Percentiles rank a stretch among this genome's conserved stretches.
These are phyloP conservation scores for Conus ventricosus DNA, from an alignment of 1,140 invertebrate species.

Conservation along the genomic window DNA sequence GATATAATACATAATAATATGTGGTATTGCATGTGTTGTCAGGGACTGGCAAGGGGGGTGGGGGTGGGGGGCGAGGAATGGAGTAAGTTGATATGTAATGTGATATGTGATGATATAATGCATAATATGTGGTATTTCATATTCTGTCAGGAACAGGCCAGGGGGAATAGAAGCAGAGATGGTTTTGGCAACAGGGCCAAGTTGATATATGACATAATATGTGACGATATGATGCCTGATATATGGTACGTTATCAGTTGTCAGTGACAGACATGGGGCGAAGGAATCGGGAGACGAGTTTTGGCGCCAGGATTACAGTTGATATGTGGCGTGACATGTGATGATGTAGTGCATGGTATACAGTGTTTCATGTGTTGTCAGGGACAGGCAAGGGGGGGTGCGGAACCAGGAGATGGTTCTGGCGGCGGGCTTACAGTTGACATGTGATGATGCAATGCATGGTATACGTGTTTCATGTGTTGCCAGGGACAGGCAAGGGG, in stretches of 20 bases:
- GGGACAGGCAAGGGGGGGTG: constrained; percentile 86
- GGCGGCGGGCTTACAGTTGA: constrained; percentile 78
- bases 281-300: constrained; percentile 92
- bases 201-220: too few species aligned
- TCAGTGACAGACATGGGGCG: constrained; percentile 84
- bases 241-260: too few species aligned
- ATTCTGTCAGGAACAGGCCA: constrained; percentile 78
- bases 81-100: too few species aligned
- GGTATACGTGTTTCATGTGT: background rate
- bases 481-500: constrained; percentile 83
- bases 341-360: too few species aligned
- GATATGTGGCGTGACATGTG: too few species aligned
- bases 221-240: too few species aligned
- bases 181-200: constrained; percentile 83
- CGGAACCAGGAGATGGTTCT: constrained; percentile 95
- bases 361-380: background rate
- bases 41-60: constrained; percentile 75
- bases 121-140: background rate
- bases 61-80: constrained; percentile 84
- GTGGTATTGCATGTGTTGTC: too few species aligned
- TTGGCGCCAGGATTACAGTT: constrained; percentile 81
- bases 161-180: constrained; percentile 79
- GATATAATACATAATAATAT: background rate
- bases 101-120: too few species aligned
- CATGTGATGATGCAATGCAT: too few species aligned